phyloP scores from a whole-genome alignment of 2,888 invertebrate species.

The Tipula lateralis region DNA sequence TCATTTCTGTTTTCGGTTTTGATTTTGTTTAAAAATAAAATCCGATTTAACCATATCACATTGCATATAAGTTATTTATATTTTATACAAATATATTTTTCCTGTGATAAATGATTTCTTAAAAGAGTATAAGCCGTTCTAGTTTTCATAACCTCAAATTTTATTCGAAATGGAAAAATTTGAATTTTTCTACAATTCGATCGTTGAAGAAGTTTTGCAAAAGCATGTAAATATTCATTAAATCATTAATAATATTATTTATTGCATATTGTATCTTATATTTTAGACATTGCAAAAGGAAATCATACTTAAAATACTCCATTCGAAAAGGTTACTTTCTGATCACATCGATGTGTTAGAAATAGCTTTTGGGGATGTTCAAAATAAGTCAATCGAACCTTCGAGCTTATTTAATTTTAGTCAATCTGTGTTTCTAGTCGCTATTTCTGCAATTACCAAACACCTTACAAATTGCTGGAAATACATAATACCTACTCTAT shows the following conservation, averaged over 20 bases:
- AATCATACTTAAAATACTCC: constrained; percentile 39
- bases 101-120: neutral
- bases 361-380: constrained; percentile 26
- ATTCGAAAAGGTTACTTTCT: constrained; percentile 45
- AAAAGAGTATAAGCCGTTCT: neutral
- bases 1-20: neutral
- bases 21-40: neutral
- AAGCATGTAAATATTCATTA: neutral
- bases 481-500: neutral
- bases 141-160: neutral
- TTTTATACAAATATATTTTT: neutral
- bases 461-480: neutral
- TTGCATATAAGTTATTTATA: neutral
- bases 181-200: neutral
- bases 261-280: neutral
- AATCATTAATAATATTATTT: neutral
- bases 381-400: constrained; percentile 27
- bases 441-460: neutral
- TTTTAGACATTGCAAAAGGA: constrained; percentile 26
- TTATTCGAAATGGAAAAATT: neutral
- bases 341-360: constrained; percentile 44
- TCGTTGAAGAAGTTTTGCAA: neutral
- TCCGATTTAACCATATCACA: neutral
- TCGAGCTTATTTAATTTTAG: neutral
- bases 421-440: neutral